These are phyloP conservation scores for Helobdella robusta DNA, from an alignment of 2,888 invertebrate species.

Conservation along the genomic window DNA sequence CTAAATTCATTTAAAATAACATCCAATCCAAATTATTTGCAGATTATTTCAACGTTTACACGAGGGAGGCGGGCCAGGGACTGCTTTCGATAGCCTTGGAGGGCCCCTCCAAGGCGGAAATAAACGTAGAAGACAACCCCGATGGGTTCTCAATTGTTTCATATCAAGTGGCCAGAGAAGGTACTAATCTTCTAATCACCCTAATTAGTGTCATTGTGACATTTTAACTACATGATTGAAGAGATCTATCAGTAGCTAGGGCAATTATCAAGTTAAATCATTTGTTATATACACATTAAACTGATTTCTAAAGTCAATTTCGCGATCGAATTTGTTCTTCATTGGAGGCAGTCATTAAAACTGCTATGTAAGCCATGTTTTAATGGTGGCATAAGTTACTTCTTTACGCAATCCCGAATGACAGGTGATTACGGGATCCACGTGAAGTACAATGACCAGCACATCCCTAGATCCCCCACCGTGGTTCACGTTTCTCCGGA, in stretches of 20 bases:
- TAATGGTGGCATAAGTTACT: too few relatives aligned
- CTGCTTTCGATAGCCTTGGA: constrained; percentile 85
- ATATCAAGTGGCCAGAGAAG: constrained; percentile 28
- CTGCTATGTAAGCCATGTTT: too few relatives aligned
- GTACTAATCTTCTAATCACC: too few relatives aligned
- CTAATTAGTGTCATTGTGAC: too few relatives aligned
- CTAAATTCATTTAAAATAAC: background rate
- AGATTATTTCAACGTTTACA: constrained; percentile 75
- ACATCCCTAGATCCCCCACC: constrained; percentile 95
- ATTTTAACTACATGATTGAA: too few relatives aligned
- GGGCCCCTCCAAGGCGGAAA: constrained; percentile 85
- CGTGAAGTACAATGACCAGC: constrained; percentile 92
- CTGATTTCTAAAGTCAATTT: too few relatives aligned
- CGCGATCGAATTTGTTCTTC: too few relatives aligned
- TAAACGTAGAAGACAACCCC: constrained; percentile 25
- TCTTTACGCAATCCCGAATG: background rate
- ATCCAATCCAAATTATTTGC: constrained; percentile 27
- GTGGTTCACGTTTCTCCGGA: constrained; percentile 83
- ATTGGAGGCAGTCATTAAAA: too few relatives aligned
- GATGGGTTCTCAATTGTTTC: constrained; percentile 30
- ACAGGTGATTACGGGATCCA: constrained; percentile 89
- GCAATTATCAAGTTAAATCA: too few relatives aligned
- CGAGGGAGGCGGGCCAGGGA: constrained; percentile 90
- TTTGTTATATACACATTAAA: too few relatives aligned
- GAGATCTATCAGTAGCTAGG: too few relatives aligned